Base-by-base conservation (phyloP, 2,797 vertebrate species). In the Mus minutoides region DNA sequence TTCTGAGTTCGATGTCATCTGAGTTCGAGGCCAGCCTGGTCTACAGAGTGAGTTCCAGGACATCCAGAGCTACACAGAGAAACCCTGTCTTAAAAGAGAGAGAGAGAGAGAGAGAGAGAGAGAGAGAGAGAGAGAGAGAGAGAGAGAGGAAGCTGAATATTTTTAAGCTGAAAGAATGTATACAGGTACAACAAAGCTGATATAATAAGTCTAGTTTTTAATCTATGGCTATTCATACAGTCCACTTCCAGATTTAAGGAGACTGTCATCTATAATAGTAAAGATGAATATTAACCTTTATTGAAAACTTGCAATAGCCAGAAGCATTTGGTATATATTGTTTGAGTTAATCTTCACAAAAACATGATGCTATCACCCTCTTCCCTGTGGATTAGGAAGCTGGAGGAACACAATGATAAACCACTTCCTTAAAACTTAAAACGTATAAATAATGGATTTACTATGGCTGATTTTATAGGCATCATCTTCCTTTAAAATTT, bases 371-470 rank as follows among this genome's bases (percentile, higher is more conserved):
- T 84, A 67, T 29, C 16, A 52, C 12, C 31, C 4, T 46, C 22
- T 71, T 82, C 49, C 34, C 10, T n/a, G 58, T 26, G 77, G 49
- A 91, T n/a, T 29, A 75, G 52, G 12, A 89, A 86, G 69, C 17
- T 40, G 13, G 77, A 93, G 34, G n/a, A 60, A 58, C n/a, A 84
- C 91, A 22, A 76, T 76, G 13, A 17, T 67, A 49, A 26, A 64
- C 49, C 19, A 67, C n/a, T 84, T 87, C 52, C 8, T 84, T n/a
- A 67, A 78, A 31, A 26, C 67, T 90, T 34, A 92, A 94, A 92
- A 56, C 69, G 12, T 49, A n/a, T 22, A 62, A 87, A 29, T 37
- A 76, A 37, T 6, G 17, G 43, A 37, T 22, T 76, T 76, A 3
- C 12, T 76, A 46, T 46, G 37, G 10, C 73, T 84, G 73, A 67